A percentile compares a stretch with the other conserved stretches of the same genome.
Evolutionary conservation across 2,888 invertebrate genomes (phyloP).

Genomic region (Habroteleia sp.): DNA sequence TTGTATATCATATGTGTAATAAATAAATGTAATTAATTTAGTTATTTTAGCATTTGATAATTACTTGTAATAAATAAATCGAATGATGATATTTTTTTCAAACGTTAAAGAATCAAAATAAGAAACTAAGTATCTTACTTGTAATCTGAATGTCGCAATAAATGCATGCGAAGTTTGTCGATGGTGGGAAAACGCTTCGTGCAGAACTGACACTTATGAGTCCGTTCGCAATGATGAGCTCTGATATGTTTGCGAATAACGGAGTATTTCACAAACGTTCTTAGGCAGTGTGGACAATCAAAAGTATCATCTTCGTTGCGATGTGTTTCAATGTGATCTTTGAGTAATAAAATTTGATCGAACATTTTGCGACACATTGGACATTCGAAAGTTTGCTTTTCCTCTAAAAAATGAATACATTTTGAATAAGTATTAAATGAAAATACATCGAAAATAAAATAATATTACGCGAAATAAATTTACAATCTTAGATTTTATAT

Average conservation of each 20-base stretch:
- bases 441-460: no score
- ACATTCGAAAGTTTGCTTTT: slow-evolving; percentile 86
- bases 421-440: no score
- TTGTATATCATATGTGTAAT: no score
- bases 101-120: no score
- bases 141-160: slow-evolving; percentile 82
- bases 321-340: slow-evolving; percentile 86
- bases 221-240: slow-evolving; percentile 87
- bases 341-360: slow-evolving; percentile 85
- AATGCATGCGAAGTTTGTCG: slow-evolving; percentile 88
- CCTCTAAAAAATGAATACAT: slow-evolving; percentile 77
- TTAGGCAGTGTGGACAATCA: slow-evolving; percentile 86
- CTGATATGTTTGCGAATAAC: slow-evolving; percentile 88
- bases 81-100: no score
- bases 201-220: slow-evolving; percentile 86
- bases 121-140: slow-evolving; percentile 80
- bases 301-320: slow-evolving; percentile 84
- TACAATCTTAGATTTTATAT: no score
- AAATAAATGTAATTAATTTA: no score
- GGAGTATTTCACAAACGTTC: slow-evolving; percentile 85
- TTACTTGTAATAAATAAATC: no score
- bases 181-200: slow-evolving; percentile 86
- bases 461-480: no score
- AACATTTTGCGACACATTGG: slow-evolving; percentile 87
- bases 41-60: no score